A percentile compares a stretch with the other conserved stretches of the same genome.
Conservation (phyloP, 2,113 vertebrate genomes). For the Catharus fuscescens region DNA sequence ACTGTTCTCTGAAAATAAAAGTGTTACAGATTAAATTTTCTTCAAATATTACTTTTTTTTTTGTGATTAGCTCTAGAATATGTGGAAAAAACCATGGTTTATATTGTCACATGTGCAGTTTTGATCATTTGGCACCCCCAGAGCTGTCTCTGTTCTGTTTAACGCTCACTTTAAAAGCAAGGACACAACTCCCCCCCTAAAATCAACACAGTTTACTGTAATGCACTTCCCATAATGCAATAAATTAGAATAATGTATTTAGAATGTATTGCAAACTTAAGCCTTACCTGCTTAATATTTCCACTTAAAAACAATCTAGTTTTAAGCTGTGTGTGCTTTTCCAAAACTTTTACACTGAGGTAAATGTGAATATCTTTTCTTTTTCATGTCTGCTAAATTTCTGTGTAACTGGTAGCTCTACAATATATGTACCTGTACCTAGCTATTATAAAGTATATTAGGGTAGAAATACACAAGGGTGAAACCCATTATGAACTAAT, state of each 20-base stretch:
- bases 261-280: neutral
- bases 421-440: neutral
- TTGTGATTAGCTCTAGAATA: neutral
- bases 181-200: neutral
- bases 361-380: neutral
- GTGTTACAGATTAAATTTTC: neutral
- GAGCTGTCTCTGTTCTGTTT: neutral
- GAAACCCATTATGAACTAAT: neutral
- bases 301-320: neutral
- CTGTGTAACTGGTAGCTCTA: neutral
- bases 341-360: neutral
- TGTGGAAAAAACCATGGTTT: rapidly evolving
- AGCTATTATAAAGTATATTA: neutral
- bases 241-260: neutral
- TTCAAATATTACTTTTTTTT: rapidly evolving
- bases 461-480: neutral
- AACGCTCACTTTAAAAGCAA: neutral
- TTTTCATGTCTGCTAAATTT: neutral
- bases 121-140: neutral
- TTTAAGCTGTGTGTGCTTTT: neutral
- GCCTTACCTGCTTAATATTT: neutral
- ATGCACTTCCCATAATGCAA: neutral
- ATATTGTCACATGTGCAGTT: neutral
- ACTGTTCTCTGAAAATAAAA: neutral
- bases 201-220: neutral